phyloP scores from a whole-genome alignment of 2,113 vertebrate genomes.

The Cercopithecus mona region DNA sequence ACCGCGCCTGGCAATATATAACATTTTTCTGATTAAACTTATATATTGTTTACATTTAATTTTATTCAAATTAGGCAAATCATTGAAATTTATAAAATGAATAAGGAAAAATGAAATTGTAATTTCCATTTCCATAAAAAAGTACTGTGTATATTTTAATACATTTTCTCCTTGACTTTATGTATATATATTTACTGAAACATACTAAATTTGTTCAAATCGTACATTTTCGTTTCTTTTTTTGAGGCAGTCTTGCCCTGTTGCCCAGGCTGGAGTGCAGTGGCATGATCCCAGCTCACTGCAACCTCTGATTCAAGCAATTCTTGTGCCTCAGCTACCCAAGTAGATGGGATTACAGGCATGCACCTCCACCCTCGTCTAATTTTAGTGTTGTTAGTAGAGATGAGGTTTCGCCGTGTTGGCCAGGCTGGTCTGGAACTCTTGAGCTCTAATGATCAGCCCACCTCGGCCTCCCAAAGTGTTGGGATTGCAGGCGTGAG shows the following conservation, averaged over 20 bases:
- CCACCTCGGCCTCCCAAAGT: not conserved
- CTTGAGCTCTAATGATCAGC: not conserved
- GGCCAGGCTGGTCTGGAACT: not conserved
- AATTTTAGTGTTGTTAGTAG: not conserved
- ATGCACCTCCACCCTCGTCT: no score
- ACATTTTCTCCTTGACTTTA: constrained; percentile 9
- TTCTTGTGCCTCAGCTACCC: no score
- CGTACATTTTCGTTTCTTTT: not conserved
- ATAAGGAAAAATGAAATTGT: not conserved
- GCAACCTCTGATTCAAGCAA: no score
- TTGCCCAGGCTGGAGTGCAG: no score
- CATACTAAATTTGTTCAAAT: not conserved
- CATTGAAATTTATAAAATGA: not conserved
- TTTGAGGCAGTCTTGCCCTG: no score
- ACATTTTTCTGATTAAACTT: not conserved
- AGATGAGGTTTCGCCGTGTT: not conserved
- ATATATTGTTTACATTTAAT: not conserved
- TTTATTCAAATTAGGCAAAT: constrained; percentile 31
- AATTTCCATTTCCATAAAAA: not conserved
- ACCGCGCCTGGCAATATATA: not conserved
- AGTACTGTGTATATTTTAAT: constrained; percentile 23
- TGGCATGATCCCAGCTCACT: no score
- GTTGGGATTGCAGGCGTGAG: not conserved
- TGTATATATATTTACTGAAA: not conserved
- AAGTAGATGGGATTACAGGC: no score